Base-by-base conservation (phyloP, 2,113 vertebrate species). In the Mixornis gularis region DNA sequence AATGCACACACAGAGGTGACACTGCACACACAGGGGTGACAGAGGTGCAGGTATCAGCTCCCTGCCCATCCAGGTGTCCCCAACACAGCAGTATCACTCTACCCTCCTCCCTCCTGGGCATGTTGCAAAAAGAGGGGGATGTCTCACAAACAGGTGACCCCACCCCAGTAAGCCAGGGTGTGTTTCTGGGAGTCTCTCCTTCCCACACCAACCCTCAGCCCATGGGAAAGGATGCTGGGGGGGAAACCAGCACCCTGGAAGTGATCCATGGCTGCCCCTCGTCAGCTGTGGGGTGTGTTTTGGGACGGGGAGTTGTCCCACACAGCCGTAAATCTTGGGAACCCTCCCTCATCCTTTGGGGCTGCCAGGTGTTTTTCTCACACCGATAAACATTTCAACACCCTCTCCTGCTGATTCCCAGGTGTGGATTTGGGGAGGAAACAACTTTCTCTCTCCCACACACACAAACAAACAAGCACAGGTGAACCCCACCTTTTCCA, bases 131-230 rank as follows among this genome's bases (percentile, higher is more conserved):
- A 64, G 3, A 10, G 36, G 13, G 56, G 77, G 48, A 5, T 72
- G 73, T 63, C 68, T 41, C 52, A 21, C 2, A 81, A 94, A 89
- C 70, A 94, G 62, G 48, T 27, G 56, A 86, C 86, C 56, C 80
- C 80, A 92, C 93, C 91, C 89, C 81, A 46, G 44, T 65, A 85
- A 91, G 41, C 24, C 4, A 2, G 93, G 93, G 93, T 25, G 93
- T 94, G 91, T 91, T 91, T 32, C 49, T 84, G 91, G 60, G 72
- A 86, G 51, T 12, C 34, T 64, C 66, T 15, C 46, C 62, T 66
- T 71, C 87, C 63, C 87, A 82, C 84, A 71, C 5, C 74, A 71
- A 6, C 66, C 52, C 70, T 71, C 65, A 64, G 15, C 48, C 62
- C 48, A 53, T 2, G 49, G 90, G 89, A 94, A 91, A 82, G 25